Evolutionary conservation across 2,888 invertebrate species (phyloP).

Genomic region (Conomelus anceps): DNA sequence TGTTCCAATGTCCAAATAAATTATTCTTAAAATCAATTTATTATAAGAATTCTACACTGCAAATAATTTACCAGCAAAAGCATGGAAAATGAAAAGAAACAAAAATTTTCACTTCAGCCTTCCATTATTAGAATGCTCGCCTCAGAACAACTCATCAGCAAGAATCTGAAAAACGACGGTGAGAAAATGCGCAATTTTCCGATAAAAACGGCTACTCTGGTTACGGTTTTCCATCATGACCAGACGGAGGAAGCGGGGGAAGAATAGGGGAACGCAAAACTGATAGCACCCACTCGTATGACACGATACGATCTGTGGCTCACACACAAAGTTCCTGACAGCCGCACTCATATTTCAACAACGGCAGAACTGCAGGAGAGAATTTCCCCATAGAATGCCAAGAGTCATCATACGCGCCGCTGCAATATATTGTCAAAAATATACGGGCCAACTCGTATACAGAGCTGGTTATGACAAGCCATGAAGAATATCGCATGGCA

Average conservation of each 20-base stretch:
- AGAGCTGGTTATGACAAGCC: background rate
- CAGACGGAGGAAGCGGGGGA: background rate
- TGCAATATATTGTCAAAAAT: background rate
- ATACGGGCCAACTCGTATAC: background rate
- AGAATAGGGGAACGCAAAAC: background rate
- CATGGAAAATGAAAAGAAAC: no score
- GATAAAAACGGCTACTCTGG: background rate
- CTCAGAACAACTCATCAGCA: background rate
- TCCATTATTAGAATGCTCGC: background rate
- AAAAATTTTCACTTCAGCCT: background rate
- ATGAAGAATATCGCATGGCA: background rate
- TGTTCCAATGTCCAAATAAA: no score
- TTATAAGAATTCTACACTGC: no score
- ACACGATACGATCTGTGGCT: background rate
- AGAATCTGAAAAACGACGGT: background rate
- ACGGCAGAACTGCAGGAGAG: background rate
- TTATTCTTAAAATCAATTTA: no score
- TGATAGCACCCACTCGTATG: background rate
- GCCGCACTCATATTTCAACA: background rate
- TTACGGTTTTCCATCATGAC: background rate
- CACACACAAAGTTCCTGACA: background rate
- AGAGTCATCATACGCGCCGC: background rate
- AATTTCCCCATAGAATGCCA: background rate
- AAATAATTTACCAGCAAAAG: no score
- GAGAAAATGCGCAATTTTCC: background rate